These are phyloP conservation scores for Argentina silus DNA, from an alignment of 2,797 vertebrate genomes.

Conservation along the genomic window DNA sequence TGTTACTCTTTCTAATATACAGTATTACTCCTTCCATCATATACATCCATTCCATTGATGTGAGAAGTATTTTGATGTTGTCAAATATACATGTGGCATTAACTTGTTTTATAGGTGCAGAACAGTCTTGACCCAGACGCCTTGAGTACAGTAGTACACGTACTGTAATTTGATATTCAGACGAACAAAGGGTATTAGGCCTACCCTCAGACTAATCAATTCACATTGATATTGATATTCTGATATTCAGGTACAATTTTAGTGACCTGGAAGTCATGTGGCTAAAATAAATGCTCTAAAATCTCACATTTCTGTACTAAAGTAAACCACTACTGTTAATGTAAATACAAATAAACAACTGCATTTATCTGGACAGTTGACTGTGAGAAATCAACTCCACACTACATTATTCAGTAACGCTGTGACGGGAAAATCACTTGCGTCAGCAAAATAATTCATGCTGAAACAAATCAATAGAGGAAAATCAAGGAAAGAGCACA, in stretches of 20 bases:
- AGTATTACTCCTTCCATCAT: neutral
- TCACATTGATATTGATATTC: conserved; percentile 5
- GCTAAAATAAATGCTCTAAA: neutral
- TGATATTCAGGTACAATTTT: neutral
- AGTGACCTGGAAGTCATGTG: neutral
- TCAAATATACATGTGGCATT: neutral
- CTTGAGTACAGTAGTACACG: neutral
- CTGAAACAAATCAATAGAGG: conserved; percentile 43
- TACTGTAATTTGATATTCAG: neutral
- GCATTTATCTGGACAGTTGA: neutral
- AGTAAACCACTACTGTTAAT: neutral
- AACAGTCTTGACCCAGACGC: neutral
- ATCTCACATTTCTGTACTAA: neutral
- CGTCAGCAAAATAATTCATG: conserved; percentile 67
- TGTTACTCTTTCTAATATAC: neutral
- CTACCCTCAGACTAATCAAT: conserved; percentile 6
- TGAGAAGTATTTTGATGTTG: neutral
- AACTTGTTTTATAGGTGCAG: neutral
- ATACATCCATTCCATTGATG: neutral
- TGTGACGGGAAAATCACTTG: conserved; percentile 56
- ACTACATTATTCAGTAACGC: conserved; percentile 54
- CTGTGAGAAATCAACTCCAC: conserved; percentile 31
- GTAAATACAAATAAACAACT: neutral
- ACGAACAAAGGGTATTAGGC: neutral
- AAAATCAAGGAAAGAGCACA: neutral